Evolutionary conservation across 35 echinoderm and acorn worm genomes (phyloP).

Genomic region (Eucidaris tribuloides): DNA sequence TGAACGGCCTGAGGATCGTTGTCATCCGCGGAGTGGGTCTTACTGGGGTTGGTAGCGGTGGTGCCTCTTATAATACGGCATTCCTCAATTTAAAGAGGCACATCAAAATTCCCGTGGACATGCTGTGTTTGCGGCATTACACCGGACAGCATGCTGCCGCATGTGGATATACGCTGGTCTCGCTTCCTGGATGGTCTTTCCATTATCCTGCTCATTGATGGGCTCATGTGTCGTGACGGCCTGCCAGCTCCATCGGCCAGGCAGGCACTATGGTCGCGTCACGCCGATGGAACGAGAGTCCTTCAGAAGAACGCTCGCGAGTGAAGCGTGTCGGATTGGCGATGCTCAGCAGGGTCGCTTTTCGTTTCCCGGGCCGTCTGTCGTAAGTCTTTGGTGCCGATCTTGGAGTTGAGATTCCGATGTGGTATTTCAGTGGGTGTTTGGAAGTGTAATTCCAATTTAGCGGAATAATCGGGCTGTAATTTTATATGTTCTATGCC

Average conservation of each 20-base stretch:
- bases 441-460: conserved; percentile 45
- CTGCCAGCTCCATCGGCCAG: conserved; percentile 49
- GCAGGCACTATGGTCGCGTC: background rate
- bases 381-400: conserved; percentile 16
- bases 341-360: conserved; percentile 32
- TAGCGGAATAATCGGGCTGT: conserved; percentile 20
- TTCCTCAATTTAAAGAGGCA: conserved; percentile 16
- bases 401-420: background rate
- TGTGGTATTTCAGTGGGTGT: conserved; percentile 45
- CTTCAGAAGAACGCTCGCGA: conserved; percentile 35
- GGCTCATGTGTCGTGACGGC: conserved; percentile 13
- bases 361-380: conserved; percentile 27
- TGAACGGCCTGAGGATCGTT: conserved; percentile 23
- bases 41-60: conserved; percentile 8
- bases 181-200: conserved; percentile 10
- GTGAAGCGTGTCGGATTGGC: conserved; percentile 36
- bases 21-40: conserved; percentile 7
- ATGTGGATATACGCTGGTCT: conserved; percentile 41
- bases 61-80: conserved; percentile 40
- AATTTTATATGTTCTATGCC: conserved; percentile 26
- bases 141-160: background rate
- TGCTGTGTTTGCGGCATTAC: conserved; percentile 41
- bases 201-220: conserved; percentile 17
- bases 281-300: conserved; percentile 53
- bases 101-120: conserved; percentile 6